A percentile compares a stretch with the other conserved stretches of the same genome.
Conservation (phyloP, 2,113 vertebrate species). For the Chlorodrepanis virens region DNA sequence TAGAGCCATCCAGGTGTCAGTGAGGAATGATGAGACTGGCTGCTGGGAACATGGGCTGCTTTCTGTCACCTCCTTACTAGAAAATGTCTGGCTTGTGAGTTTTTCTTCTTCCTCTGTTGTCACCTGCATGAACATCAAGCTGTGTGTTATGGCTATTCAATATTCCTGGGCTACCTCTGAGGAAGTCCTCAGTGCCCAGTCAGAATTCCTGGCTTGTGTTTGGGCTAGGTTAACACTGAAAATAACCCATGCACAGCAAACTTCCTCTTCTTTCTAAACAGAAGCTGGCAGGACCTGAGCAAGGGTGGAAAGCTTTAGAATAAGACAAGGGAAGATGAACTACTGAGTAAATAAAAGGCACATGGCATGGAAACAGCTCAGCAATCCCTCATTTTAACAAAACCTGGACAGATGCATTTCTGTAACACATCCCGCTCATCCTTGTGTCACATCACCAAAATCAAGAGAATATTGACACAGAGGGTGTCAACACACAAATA, state of each 20-base stretch:
- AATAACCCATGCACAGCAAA: neutral
- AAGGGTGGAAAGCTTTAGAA: neutral
- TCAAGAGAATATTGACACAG: neutral
- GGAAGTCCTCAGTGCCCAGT: neutral
- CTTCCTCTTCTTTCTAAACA: neutral
- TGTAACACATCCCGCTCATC: neutral
- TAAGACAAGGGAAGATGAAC: neutral
- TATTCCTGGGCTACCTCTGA: neutral
- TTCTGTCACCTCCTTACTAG: neutral
- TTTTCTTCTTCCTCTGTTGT: neutral
- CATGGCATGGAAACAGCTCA: neutral
- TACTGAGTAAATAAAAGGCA: neutral
- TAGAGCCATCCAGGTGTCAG: neutral
- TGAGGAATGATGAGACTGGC: neutral
- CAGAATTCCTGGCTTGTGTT: neutral
- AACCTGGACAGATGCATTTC: neutral
- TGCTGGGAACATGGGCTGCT: neutral
- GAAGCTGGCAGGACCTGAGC: neutral
- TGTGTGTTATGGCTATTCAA: accelerated
- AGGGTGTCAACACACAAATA: neutral
- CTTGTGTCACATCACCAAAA: neutral
- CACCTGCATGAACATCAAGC: neutral
- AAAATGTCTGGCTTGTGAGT: neutral
- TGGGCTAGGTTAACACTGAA: neutral
- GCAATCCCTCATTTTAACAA: neutral